phyloP scores from a whole-genome alignment of 2,797 vertebrate genomes.

The Enteromius thamalakanensis region DNA sequence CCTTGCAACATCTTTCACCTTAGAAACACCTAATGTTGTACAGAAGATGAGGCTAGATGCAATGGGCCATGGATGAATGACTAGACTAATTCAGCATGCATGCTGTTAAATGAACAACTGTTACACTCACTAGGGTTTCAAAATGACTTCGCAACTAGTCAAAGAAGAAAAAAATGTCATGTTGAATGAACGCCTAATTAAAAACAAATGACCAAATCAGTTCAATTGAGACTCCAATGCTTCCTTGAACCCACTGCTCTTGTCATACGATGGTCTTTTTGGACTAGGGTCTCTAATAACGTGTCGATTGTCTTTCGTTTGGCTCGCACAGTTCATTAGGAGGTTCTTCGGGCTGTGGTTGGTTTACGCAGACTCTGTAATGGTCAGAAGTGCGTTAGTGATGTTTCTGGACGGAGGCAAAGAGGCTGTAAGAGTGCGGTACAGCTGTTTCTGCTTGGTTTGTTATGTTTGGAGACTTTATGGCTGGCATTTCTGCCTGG shows the following conservation, averaged over 20 bases:
- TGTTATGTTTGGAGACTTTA: slow-evolving; percentile 57
- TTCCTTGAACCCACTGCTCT: slow-evolving; percentile 37
- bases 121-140: slow-evolving; percentile 44
- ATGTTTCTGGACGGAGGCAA: slow-evolving; percentile 68
- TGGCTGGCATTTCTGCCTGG: slow-evolving; percentile 57
- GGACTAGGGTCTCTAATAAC: slow-evolving; percentile 22
- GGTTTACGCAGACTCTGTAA: slow-evolving; percentile 38
- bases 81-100: slow-evolving; percentile 50
- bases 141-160: slow-evolving; percentile 28
- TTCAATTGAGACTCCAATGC: slow-evolving; percentile 34
- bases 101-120: slow-evolving; percentile 42
- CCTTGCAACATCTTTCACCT: slow-evolving; percentile 45
- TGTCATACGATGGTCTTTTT: neutral
- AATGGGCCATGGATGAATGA: slow-evolving; percentile 57
- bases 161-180: slow-evolving; percentile 33
- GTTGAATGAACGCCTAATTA: slow-evolving; percentile 55
- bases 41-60: slow-evolving; percentile 50
- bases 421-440: slow-evolving; percentile 38
- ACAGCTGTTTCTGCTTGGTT: slow-evolving; percentile 54
- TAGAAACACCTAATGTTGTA: slow-evolving; percentile 41
- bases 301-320: slow-evolving; percentile 41
- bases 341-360: slow-evolving; percentile 44
- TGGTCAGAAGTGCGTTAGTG: slow-evolving; percentile 57
- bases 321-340: slow-evolving; percentile 51
- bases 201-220: slow-evolving; percentile 46